Evolutionary conservation across 2,888 invertebrate species (phyloP), one percentile per base, ranked within the genome.

Genomic region (Saturnia japonica): DNA sequence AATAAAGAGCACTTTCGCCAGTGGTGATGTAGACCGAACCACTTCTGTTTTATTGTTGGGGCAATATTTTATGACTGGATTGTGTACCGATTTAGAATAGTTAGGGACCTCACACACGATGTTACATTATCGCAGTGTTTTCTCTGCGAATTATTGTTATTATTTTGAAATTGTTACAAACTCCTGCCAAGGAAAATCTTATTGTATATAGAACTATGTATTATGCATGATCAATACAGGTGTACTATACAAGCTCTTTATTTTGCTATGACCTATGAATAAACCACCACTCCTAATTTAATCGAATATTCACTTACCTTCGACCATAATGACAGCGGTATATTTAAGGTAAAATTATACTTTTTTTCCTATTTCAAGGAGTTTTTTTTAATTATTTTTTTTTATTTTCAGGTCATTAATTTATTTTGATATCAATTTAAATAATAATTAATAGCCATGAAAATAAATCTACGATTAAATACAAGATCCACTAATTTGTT

Each of bases 21-120:
- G 83, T 84, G 85, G 83, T 85, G 88, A 88, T 89, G 88, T 90
- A 88, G 89, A 86, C 84, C 87, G 88, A 84, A 88, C 85, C 93
- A 93, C 93, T 93, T 88, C 89, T 91, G 91, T 93, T 94, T 94
- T 93, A 94, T 93, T 93, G 93, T 94, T 91, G 91, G 88, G 88
- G 91, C 91, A 87, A 93, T 93, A 93, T 91, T 94, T 94, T 94
- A 93, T 87, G 92, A 86, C 90, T 91, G 92, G 93, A 93, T 94
- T 94, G 93, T 94, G 90, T 93, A 85, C 93, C 80, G 88, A 91
- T 90, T 89, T 94, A 94, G 93, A 90, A 88, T 84, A 74, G 66
- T 81, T 74, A 75, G 76, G 80, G 74, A 73, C 77, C 72, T 57
- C 80, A 70, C 72, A 78, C 79, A 83, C 74, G 69, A 11, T 64